Evolutionary conservation across 1,140 invertebrate species (phyloP), one percentile per base, ranked within the genome.

Genomic region (Bombus huntii): DNA sequence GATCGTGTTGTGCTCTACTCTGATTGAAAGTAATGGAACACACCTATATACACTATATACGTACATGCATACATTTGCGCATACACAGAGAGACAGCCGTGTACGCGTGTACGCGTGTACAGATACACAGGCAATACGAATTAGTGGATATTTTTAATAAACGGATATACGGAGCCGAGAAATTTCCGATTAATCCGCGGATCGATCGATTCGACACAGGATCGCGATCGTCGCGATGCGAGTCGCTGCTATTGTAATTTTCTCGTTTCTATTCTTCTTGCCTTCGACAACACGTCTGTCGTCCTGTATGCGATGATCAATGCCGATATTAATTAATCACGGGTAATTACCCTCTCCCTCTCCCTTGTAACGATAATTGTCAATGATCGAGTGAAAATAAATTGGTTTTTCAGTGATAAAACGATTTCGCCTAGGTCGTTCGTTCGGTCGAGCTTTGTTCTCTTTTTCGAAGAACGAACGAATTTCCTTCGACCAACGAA

Each of bases 61-160:
- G 22, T 44, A 66, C 39, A 44, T 22, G 74, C 59, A 89, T 22
- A 57, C 73, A 68, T 44, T 77, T 73, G 28, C 18, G n/a, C 44
- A 72, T 15, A 57, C 37, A 72, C 90, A 91, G 85, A 89, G 25
- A 78, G 12, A 70, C 9, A 37, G 1, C 28, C 39, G 25, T 39
- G 53, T 88, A 91, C 9, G 6, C 39, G 25, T 39, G 53, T 88
- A 91, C 9, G 6, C 15, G 71, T 5, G 28, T 25, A 39, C 44
- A 12, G 13, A 8, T 53, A 42, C 68, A 79, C 90, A 91, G 87
- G 90, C 28, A 5, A 93, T 94, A 92, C 94, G 92, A 94, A 94
- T 93, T 94, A 94, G 91, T 93, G 93, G 88, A 95, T 95, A 95
- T 95, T 95, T 95, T 95, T 95, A 95, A 95, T 95, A 95, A 94